Base-by-base conservation (phyloP, 2,113 vertebrate genomes). In the Accipiter virgatus region DNA sequence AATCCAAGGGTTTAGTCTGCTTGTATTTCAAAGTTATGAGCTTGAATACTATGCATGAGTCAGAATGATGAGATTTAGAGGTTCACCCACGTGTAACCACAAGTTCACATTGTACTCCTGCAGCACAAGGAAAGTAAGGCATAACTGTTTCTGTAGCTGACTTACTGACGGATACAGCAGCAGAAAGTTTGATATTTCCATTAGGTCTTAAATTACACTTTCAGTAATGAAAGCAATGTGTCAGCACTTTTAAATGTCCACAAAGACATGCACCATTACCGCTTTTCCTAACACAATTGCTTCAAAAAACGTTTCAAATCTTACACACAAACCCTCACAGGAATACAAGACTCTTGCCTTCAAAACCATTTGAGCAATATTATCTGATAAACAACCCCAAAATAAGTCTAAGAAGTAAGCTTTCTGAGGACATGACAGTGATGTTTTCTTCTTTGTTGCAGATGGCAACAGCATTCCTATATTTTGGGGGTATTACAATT, bases 101-200 rank as follows among this genome's bases (percentile, higher is more conserved):
- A 78, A 67, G 31, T 70, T 83, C 16, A 90, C 85, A 70, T 42
- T 73, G 21, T 62, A 31, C 25, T 88, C n/a, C 45, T 73, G 29
- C 59, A 73, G 55, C 8, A 0, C 40, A 25, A 11, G 9, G 29
- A 53, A 84, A 74, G 61, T 32, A 63, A 72, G 61, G 26, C 26
- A 38, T 75, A 86, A 50, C 78, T 75, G 21, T 68, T 91, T 84
- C 73, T 23, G 13, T 77, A 88, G 32, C n/a, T 87, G 77, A 66
- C 42, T 56, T 55, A 11, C 16, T 94, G 95, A 95, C 71, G 93
- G 84, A 73, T 53, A 42, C 16, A 82, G 71, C 65, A 90, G 32
- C 68, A 90, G 45, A 79, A 94, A 70, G 72, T 48, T 86, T 93
- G 42, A 26, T 92, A 63, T 95, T 95, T 92, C 83, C 80, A 90